Evolutionary conservation across 2,113 vertebrate genomes (phyloP), one percentile per base, ranked within the genome.

Genomic region (Cyprinodon brontotheroides): DNA sequence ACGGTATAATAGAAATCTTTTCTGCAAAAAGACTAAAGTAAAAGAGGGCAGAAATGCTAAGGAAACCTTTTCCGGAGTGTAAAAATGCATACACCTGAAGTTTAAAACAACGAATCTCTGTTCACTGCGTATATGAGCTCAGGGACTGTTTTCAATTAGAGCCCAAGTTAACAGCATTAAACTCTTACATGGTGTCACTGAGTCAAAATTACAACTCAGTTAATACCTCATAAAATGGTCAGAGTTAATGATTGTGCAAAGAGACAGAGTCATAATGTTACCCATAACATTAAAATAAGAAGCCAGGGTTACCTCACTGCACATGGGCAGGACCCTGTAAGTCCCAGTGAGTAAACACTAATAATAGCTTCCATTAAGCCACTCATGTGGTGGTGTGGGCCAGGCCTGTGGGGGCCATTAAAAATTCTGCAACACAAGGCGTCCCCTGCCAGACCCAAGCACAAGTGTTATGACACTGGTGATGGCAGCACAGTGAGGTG

Each of bases 201-300:
- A 92, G 87, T 87, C 87, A 89, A 92, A 93, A 93, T 93, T 93
- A 93, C 89, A 90, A 92, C 90, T 91, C 90, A 93, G 92, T 94
- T 94, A 93, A 94, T 92, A 91, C 90, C 89, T 87, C 88, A 85
- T 93, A 92, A 92, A 92, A 90, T 86, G 90, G 89, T 92, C 90
- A 78, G 89, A 92, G 91, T 93, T 93, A 93, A 94, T 88, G 91
- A 92, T 81, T 86, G 88, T 88, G 85, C 86, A 85, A 86, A 88
- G 88, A 89, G 86, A 89, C 90, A 82, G 89, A 84, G 88, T 86
- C 87, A 84, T 93, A 92, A 91, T 77, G 61, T 86, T 87, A 84
- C 83, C 88, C 89, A 87, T 92, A 92, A 92, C 89, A 90, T 91
- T 92, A 88, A 89, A 90, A 86, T 82, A 69, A 81, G 75, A 74